Evolutionary conservation across 2,888 invertebrate species (phyloP).

Genomic region (Conops quadrifasciatus): DNA sequence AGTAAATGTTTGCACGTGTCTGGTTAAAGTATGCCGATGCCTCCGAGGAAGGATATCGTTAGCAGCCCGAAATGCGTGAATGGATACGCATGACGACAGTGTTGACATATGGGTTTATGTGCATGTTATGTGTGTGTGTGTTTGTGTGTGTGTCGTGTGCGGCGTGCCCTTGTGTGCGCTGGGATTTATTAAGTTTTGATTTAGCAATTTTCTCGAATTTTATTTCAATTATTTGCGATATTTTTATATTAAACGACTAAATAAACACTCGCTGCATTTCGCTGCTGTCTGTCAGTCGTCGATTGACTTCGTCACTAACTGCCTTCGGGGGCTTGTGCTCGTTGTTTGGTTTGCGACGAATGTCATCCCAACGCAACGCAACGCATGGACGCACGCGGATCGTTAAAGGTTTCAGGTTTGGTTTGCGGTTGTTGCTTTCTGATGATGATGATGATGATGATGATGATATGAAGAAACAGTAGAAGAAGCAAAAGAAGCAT

Average conservation of each 20-base stretch:
- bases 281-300: background rate
- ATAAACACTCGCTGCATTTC: conserved; percentile 24
- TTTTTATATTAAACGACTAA: conserved; percentile 39
- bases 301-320: conserved; percentile 15
- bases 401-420: no score
- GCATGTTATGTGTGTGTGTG: conserved; percentile 20
- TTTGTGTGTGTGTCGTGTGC: conserved; percentile 15
- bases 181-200: conserved; percentile 46
- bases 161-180: conserved; percentile 36
- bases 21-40: conserved; percentile 30
- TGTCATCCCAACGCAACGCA: conserved; percentile 36
- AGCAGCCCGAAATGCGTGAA: conserved; percentile 13
- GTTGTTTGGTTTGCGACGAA: conserved; percentile 34
- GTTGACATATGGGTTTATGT: background rate
- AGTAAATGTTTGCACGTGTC: conserved; percentile 34
- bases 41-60: conserved; percentile 30
- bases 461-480: no score
- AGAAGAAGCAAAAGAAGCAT: no score
- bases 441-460: no score
- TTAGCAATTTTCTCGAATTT: conserved; percentile 45
- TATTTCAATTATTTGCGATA: conserved; percentile 37
- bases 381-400: background rate
- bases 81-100: background rate
- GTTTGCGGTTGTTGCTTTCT: no score
- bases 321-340: conserved; percentile 30